phyloP scores from a whole-genome alignment of 2,888 invertebrate species.

The Ditylenchus weischeri region DNA sequence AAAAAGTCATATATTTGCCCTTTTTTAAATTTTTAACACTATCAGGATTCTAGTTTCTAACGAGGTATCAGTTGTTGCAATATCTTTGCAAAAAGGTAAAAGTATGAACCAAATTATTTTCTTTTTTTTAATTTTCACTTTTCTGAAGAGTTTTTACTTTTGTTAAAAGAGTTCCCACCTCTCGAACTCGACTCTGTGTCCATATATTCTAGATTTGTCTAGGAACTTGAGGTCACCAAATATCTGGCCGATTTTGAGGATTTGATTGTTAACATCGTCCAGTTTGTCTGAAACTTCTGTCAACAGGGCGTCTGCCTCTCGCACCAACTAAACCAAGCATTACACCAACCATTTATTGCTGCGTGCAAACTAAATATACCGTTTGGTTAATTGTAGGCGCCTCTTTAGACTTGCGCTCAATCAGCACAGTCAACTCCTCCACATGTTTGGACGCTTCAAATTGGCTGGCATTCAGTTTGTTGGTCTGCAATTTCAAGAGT shows the following conservation, averaged over 20 bases:
- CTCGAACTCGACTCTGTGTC: slow-evolving; percentile 33
- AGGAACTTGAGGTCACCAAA: slow-evolving; percentile 28
- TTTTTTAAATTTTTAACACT: too few relatives aligned
- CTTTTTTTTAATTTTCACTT: too few relatives aligned
- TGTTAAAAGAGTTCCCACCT: slow-evolving; percentile 20
- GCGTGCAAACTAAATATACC: slow-evolving; percentile 2
- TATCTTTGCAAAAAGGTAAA: too few relatives aligned
- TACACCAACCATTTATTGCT: slow-evolving; percentile 1
- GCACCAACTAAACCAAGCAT: slow-evolving; percentile 17
- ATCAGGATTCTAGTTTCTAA: too few relatives aligned
- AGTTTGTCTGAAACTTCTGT: slow-evolving; percentile 30
- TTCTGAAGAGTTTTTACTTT: too few relatives aligned
- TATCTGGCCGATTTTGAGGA: slow-evolving; percentile 16
- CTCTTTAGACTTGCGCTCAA: slow-evolving; percentile 33
- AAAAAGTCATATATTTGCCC: too few relatives aligned
- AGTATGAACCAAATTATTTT: too few relatives aligned
- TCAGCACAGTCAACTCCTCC: slow-evolving; percentile 30
- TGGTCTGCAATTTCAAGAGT: slow-evolving; percentile 22
- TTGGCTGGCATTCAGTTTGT: slow-evolving; percentile 27
- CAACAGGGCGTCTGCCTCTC: slow-evolving; percentile 30
- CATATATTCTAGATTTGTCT: slow-evolving; percentile 21
- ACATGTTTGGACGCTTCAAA: slow-evolving; percentile 22
- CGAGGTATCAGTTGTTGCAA: too few relatives aligned
- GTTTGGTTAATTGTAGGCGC: slow-evolving; percentile 28
- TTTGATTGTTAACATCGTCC: slow-evolving; percentile 24